phyloP scores from a whole-genome alignment of 2,113 vertebrate genomes.

The Anthoscopus minutus region DNA sequence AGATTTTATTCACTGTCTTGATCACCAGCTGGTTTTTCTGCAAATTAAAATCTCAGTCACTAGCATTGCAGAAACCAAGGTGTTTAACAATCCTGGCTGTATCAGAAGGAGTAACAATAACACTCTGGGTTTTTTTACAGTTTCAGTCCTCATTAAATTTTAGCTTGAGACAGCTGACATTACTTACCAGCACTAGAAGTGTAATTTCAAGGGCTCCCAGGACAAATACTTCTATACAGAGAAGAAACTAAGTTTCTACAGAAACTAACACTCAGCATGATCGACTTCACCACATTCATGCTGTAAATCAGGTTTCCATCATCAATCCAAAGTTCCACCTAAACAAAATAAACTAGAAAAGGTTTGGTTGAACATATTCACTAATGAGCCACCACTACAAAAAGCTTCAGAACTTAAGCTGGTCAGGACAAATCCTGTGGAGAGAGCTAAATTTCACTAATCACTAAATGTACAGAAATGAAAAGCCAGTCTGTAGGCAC shows the following conservation, averaged over 20 bases:
- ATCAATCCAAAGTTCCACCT: background rate
- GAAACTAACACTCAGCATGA: background rate
- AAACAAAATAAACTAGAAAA: background rate
- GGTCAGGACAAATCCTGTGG: background rate
- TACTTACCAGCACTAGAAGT: constrained; percentile 31
- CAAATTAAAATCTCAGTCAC: background rate
- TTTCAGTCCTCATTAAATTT: background rate
- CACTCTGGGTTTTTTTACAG: background rate
- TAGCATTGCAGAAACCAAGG: background rate
- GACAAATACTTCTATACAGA: background rate
- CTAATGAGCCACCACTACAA: background rate
- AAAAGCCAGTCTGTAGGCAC: background rate
- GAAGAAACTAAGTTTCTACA: background rate
- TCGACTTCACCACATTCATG: background rate
- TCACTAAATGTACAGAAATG: background rate
- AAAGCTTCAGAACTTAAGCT: background rate
- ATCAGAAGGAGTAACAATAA: background rate
- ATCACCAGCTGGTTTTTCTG: background rate
- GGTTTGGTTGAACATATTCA: background rate
- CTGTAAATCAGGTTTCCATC: background rate
- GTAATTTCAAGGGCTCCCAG: background rate
- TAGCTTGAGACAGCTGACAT: background rate
- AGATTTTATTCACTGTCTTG: background rate
- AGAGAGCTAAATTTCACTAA: background rate
- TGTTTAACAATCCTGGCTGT: background rate